phyloP scores from a whole-genome alignment of 2,888 invertebrate genomes.

The Hyppa rectilinea region DNA sequence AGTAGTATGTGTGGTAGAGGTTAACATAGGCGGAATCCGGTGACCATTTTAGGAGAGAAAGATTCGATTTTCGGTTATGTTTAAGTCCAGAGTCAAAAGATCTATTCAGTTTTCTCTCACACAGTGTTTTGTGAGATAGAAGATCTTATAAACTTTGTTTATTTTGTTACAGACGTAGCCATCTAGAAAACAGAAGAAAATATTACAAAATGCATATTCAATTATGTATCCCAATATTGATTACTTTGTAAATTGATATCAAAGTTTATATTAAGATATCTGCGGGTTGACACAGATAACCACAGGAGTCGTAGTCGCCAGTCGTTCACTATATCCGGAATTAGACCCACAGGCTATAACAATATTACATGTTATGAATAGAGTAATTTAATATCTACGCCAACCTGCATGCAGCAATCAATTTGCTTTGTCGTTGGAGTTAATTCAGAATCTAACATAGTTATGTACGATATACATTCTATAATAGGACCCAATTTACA shows the following conservation, averaged over 20 bases:
- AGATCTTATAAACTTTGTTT: no score
- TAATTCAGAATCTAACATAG: constrained; percentile 52
- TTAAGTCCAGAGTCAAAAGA: no score
- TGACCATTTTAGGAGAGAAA: no score
- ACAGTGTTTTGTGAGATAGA: no score
- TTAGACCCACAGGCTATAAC: constrained; percentile 8
- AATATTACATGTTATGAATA: constrained; percentile 41
- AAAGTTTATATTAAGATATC: constrained; percentile 42
- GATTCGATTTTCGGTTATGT: no score
- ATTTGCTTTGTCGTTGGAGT: constrained; percentile 53
- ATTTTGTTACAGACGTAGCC: no score
- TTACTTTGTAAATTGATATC: constrained; percentile 53
- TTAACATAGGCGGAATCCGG: no score
- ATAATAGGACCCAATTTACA: constrained; percentile 24
- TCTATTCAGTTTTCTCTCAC: no score
- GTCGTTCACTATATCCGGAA: constrained; percentile 18
- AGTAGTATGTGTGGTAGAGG: no score
- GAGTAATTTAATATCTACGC: constrained; percentile 41
- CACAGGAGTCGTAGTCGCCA: constrained; percentile 18
- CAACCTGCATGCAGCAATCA: constrained; percentile 16
- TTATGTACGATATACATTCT: neutral
- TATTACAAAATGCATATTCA: constrained; percentile 35
- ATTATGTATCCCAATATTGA: constrained; percentile 49
- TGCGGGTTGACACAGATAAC: constrained; percentile 53
- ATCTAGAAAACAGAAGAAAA: no score